Evolutionary conservation across 2,113 vertebrate species (phyloP), one percentile per base, ranked within the genome.

Genomic region (Rhea pennata): DNA sequence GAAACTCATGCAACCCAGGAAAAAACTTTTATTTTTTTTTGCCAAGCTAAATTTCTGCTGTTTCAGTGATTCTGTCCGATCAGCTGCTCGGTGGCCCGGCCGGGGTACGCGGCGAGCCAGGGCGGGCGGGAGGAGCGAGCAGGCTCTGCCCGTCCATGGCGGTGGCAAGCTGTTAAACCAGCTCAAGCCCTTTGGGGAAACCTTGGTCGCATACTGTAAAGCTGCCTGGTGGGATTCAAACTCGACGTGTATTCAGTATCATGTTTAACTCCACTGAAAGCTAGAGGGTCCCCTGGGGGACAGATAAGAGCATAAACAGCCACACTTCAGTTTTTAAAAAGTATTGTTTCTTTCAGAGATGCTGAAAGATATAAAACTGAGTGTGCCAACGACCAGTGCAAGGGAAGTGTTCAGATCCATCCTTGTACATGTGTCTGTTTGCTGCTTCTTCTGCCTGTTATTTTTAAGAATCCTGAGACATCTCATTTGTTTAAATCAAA

Each of bases 181-280:
- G 48, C 81, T 85, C 62, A 27, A 78, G 44, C 70, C 85, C 66
- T 79, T 79, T 56, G 69, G 77, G 91, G 95, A 95, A 92, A 95
- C 64, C 66, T 82, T 69, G 3, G 0, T 21, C 31, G 42, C 6
- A 2, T 44, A 22, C 84, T 72, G 33, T 58, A 11, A 83, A 66
- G 74, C 87, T 87, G 40, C 40, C 94, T 67, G 71, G 33, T 92
- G 80, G 66, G 70, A 73, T 81, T 72, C 89, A 54, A 6, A 50
- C 85, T 78, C 12, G 72, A 4, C 24, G 22, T 66, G 62, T 88
- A 26, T 62, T 29, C 27, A 33, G 62, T 83, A 48, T 90, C 64
- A 12, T 8, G 15, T 84, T 93, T 91, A 76, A 73, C 65, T 87
- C 50, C 12, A 4, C 29, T 90, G 67, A 90, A 92, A 91, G 90